Base-by-base conservation (phyloP, 2,888 invertebrate genomes). In the Sisyra nigra region DNA sequence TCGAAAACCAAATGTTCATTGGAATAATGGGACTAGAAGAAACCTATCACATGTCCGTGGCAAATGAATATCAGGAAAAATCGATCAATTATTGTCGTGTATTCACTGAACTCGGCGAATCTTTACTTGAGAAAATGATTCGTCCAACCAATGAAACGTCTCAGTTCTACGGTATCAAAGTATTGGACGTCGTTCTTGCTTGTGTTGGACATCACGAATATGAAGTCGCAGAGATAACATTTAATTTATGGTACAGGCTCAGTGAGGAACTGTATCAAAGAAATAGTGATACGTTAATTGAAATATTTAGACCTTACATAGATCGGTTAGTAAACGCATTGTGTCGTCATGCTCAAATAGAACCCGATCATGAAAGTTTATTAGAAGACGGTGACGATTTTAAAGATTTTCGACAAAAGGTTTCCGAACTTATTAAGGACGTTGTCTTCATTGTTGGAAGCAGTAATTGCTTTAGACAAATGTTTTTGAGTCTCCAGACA, bases 131-230 rank as follows among this genome's bases (percentile, higher is more conserved):
- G 49, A 81, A 83, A 55, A 85, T 96, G 54, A 71, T 92, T 7
- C 62, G 63, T 40, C 68, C 72, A 33, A 73, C 75, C 44, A 67
- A 68, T 35, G 68, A 71, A 9, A 71, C 72, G 7, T 60, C 63
- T 46, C 69, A 72, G 14, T 84, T 87, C 61, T 86, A 81, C 63
- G 79, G 84, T 1, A 67, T 92, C 48, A 79, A 84, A 58, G 79
- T 87, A 3, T 67, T 98, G 47, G 93, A 97, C 58, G 67, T 94
- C 50, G 80, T 93, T 8, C 67, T 97, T 38, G 78, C 83, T 31
- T 93, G 96, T 63, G 87, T 92, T 8, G 92, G 92, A 0, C 94
- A 97, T 67, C 93, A 94, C 63, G 94, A 97, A 61, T 97, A 93
- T 66, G 93, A 96, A 74, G 91, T 93, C 53, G 78, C 79, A 29